Evolutionary conservation across 37 sponge, comb jelly and placozoan species (phyloP).

Genomic region (Crambe crambe): DNA sequence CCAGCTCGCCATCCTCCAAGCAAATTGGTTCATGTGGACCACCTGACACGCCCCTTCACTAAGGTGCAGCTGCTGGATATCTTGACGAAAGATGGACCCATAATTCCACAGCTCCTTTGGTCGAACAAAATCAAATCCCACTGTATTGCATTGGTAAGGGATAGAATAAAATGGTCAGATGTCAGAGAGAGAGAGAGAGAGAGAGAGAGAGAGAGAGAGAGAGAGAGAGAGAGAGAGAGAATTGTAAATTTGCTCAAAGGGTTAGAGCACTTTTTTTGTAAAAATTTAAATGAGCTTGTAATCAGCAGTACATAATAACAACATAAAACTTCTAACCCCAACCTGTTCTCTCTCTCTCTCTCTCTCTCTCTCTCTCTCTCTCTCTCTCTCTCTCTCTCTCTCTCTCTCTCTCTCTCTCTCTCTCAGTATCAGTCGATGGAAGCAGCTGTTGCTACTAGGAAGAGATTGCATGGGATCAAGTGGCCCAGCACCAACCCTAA

Average conservation of each 20-base stretch:
- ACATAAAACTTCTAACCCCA: no score
- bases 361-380: no score
- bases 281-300: no score
- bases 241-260: no score
- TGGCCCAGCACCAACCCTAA: slow-evolving; percentile 91
- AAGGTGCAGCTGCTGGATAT: slow-evolving; percentile 74
- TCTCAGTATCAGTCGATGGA: slow-evolving; percentile 55
- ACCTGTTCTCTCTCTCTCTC: no score
- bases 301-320: no score
- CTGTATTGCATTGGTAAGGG: slow-evolving; percentile 82
- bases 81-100: slow-evolving; percentile 65
- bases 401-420: background rate
- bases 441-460: slow-evolving; percentile 56
- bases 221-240: slow-evolving; percentile 34
- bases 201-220: no score
- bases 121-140: slow-evolving; percentile 83
- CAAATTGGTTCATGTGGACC: slow-evolving; percentile 65
- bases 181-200: slow-evolving; percentile 20
- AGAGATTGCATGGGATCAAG: slow-evolving; percentile 75
- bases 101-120: slow-evolving; percentile 78
- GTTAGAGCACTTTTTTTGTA: no score
- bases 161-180: slow-evolving; percentile 33
- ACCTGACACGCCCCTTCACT: slow-evolving; percentile 90
- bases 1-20: slow-evolving; percentile 56
- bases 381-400: background rate